Evolutionary conservation across 2,888 invertebrate species (phyloP).

Genomic region (Acleris emargana): DNA sequence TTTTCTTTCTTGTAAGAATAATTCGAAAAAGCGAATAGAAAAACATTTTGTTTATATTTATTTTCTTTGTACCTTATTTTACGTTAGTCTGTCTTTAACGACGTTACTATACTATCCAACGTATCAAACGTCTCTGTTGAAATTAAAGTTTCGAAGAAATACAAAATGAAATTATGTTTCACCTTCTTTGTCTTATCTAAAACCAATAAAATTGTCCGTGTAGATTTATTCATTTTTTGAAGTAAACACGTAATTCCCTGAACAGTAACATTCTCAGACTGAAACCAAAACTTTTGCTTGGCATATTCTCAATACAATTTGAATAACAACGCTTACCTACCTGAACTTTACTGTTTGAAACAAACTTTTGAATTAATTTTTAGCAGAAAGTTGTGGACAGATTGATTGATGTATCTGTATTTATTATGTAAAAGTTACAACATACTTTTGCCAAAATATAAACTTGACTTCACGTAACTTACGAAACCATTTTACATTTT

Average conservation of each 20-base stretch:
- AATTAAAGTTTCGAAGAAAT: no score
- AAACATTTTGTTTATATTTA: no score
- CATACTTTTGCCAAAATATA: background rate
- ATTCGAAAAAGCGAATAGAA: no score
- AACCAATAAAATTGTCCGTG: no score
- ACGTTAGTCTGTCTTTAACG: no score
- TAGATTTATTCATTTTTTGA: background rate
- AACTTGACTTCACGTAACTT: background rate
- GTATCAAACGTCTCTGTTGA: no score
- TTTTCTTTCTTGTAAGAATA: no score
- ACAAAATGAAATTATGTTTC: no score
- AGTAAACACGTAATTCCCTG: background rate
- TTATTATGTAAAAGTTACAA: no score
- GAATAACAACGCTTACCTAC: background rate
- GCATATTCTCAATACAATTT: background rate
- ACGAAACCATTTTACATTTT: background rate
- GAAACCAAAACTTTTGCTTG: background rate
- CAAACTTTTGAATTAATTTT: background rate
- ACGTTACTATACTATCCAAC: no score
- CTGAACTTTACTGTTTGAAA: background rate
- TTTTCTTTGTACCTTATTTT: no score
- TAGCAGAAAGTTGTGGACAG: background rate
- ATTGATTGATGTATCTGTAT: constrained; percentile 5
- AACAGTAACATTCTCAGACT: background rate
- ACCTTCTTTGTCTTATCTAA: no score